Evolutionary conservation across 1,140 invertebrate species (phyloP).

Genomic region (Diachasmimorpha longicaudata): DNA sequence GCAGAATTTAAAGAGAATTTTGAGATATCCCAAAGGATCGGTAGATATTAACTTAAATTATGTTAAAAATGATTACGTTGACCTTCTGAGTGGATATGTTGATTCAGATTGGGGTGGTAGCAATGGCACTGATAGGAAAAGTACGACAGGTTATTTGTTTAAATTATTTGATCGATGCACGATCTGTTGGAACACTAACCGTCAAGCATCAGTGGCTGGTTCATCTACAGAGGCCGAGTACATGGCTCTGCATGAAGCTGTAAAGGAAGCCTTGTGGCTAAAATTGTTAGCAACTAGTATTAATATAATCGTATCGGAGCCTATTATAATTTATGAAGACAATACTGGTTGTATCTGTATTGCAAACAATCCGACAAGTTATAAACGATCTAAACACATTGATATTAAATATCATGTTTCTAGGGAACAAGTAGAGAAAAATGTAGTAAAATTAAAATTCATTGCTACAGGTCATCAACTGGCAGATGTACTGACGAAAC

Average conservation of each 20-base stretch:
- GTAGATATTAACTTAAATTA: constrained; percentile 43
- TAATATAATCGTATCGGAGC: background rate
- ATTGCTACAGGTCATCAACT: background rate
- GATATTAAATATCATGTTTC: no score
- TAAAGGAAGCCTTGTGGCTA: background rate
- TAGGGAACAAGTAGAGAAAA: no score
- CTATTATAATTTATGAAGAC: background rate
- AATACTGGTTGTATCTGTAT: constrained; percentile 15
- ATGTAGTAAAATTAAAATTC: background rate
- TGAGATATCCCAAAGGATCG: constrained; percentile 45
- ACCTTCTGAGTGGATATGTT: constrained; percentile 23
- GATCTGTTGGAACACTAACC: background rate
- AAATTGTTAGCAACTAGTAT: background rate
- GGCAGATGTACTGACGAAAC: background rate
- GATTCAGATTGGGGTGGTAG: background rate
- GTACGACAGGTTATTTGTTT: background rate
- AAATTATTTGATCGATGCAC: background rate
- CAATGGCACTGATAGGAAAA: background rate
- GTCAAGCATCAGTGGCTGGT: background rate
- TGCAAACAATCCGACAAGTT: constrained; percentile 9
- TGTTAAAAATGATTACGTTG: background rate
- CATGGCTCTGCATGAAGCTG: background rate
- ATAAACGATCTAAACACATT: background rate
- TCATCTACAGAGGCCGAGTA: no score
- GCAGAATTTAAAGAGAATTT: constrained; percentile 41